Conservation (phyloP, 2,113 vertebrate species). For the Nanger granti region DNA sequence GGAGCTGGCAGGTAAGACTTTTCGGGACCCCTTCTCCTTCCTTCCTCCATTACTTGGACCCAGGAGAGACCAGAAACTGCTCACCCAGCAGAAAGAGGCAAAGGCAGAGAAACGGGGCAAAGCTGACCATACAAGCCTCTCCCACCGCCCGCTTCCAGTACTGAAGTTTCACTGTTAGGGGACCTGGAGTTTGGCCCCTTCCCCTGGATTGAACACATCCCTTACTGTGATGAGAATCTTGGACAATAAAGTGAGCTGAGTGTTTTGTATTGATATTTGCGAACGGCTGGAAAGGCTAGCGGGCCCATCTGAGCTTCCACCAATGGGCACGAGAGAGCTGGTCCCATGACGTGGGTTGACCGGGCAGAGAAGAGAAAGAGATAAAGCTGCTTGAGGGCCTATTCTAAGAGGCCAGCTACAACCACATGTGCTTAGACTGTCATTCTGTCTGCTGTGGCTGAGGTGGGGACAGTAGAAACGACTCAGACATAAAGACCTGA, state of each 20-base stretch:
- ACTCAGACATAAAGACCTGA: not conserved
- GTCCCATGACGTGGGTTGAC: not conserved
- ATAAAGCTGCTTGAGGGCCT: not conserved
- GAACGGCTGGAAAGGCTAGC: not conserved
- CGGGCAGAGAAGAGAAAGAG: not conserved
- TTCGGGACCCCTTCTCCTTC: not conserved
- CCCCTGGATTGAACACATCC: not conserved
- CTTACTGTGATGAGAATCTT: not conserved
- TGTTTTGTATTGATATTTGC: not conserved
- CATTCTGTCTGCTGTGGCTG: not conserved
- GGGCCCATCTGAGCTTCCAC: not conserved
- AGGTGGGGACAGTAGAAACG: not conserved
- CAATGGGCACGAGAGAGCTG: not conserved
- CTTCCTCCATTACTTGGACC: not conserved
- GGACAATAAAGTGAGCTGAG: not conserved
- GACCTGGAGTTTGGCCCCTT: not conserved
- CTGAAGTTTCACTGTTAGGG: not conserved
- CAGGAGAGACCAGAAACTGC: not conserved
- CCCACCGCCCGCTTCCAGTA: not conserved
- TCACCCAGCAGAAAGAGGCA: not conserved
- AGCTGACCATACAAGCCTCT: not conserved
- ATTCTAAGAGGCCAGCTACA: not conserved
- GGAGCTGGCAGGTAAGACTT: not conserved
- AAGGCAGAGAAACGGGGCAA: not conserved
- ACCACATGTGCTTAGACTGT: not conserved